These are phyloP conservation scores for Apostichopus parvimensis DNA, from an alignment of 35 echinoderm and acorn worm species.

Conservation along the genomic window DNA sequence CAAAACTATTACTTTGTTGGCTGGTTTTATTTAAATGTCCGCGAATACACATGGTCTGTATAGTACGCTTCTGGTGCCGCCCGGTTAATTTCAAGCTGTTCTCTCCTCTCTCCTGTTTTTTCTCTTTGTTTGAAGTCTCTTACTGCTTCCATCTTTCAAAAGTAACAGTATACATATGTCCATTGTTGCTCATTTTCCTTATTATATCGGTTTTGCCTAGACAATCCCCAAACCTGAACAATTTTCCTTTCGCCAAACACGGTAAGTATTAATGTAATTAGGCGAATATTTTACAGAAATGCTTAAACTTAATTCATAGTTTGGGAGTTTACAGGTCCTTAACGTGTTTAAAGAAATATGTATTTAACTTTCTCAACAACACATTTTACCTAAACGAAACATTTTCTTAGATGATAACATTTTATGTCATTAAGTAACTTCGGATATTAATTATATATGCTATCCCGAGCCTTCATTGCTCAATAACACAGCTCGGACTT, in stretches of 20 bases:
- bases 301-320: too few relatives aligned
- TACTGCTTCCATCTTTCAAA: neutral
- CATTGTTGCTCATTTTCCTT: neutral
- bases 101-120: constrained; percentile 40
- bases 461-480: too few relatives aligned
- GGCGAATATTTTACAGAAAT: too few relatives aligned
- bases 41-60: constrained; percentile 26
- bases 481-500: too few relatives aligned
- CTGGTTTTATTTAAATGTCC: neutral
- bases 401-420: too few relatives aligned
- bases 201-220: neutral
- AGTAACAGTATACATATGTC: constrained; percentile 6
- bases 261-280: too few relatives aligned
- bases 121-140: constrained; percentile 7
- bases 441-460: too few relatives aligned
- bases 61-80: constrained; percentile 27
- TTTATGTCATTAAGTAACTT: too few relatives aligned
- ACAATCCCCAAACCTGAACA: neutral
- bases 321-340: too few relatives aligned
- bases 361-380: too few relatives aligned
- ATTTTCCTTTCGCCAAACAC: neutral
- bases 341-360: too few relatives aligned
- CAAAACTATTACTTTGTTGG: neutral
- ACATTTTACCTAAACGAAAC: too few relatives aligned
- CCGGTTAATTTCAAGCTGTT: neutral